Evolutionary conservation across 37 sponge, comb jelly and placozoan species (phyloP), one percentile per base, ranked within the genome.

Genomic region (Crambe crambe): DNA sequence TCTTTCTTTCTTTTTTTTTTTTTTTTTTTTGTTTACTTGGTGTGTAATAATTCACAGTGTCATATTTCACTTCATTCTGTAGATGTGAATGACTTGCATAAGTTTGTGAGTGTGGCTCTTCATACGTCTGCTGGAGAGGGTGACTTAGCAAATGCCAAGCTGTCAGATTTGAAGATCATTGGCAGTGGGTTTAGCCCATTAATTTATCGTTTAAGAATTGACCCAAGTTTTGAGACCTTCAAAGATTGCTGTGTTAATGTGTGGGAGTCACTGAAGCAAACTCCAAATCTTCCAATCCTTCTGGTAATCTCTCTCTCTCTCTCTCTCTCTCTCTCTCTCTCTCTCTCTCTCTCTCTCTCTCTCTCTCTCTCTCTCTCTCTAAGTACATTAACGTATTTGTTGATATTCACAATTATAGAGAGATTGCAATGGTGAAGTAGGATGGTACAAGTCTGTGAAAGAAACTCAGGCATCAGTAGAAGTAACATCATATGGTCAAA

Each of bases 391-490:
- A 47, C 12, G 10, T 47, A 47, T 12, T 12, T 47, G 10, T 47
- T 15, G 12, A 47, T 47, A 47, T 47, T 47, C 51, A 15, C 6
- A 6, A 47, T 47, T 47, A 10, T 35, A 82, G 89, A 32, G 6
- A 31, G 60, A 47, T 42, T 91, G 93, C 54, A 81, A 70, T n/a
- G 51, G 67, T 20, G 75, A 80, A 18, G 39, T 92, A 17, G 86
- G 81, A 34, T 88, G 89, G 86, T 92, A 81, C 69, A 81, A 88
- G 63, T 69, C 79, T 23, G 77, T 92, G 18, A 88, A 92, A 70
- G 67, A 72, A 37, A 92, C 82, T 15, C 80, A 88, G 40, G 89
- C 76, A 0, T 88, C 89, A 32, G 85, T 88, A 0, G 93, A 92
- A 42, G 71, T 68, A 5, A 80, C 89, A 26, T 80, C 89, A 23